Evolutionary conservation across 2,888 invertebrate genomes (phyloP), one percentile per base, ranked within the genome.

Genomic region (Drosophila neotestacea): DNA sequence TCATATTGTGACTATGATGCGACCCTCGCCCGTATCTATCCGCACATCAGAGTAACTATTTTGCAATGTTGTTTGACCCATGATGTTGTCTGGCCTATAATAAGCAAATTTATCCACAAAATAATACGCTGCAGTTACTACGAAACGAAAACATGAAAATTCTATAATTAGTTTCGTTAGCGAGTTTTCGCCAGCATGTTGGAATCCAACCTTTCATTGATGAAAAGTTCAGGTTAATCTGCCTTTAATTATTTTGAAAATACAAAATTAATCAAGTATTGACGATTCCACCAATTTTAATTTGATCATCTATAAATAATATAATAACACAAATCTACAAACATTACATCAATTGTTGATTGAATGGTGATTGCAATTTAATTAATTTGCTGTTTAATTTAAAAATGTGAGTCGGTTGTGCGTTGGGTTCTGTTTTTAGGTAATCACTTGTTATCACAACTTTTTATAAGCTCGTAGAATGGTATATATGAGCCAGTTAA

Each of bases 81-180:
- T 36, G 16, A n/a, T 47, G 47, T 44, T 58, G 55, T 36, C 30
- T 42, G 42, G 42, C 34, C 65, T 36, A 32, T 30, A 34, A 13
- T 38, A 22, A 36, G n/a, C 7, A 11, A 16, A 46, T 46, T 32
- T 50, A 71, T 56, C 55, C 63, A 27, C 46, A 42, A 36, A 41
- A 60, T 28, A 42, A 6, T 0, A n/a, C 28, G 9, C 47, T 13
- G 30, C 47, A 54, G n/a, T n/a, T 10, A 55, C 61, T 61, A 30
- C 52, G n/a, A 42, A 42, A 46, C 38, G n/a, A 22, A 11, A 48
- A 39, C n/a, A 36, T 16, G 10, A 28, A 58, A 44, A 47, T 28
- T 38, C n/a, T 11, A 28, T 47, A 73, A 58, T 67, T 70, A 67
- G 55, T 58, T 51, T 66, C 46, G 61, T 76, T 83, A 59, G 73